Evolutionary conservation across 2,888 invertebrate genomes (phyloP).

Genomic region (Luperina nickerlii): DNA sequence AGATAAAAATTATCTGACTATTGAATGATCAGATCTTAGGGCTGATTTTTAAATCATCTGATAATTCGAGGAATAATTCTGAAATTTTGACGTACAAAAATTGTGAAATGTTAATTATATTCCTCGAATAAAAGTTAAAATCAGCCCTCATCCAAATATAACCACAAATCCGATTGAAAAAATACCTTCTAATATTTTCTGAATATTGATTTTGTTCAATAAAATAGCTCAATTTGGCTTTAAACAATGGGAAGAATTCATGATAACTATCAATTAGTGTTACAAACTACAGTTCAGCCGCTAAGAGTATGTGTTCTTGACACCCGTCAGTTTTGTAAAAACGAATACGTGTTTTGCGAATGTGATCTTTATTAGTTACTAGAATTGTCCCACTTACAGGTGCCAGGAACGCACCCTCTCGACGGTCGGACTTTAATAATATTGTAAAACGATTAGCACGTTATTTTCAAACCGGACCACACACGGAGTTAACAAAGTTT

Average conservation of each 20-base stretch:
- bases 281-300: neutral
- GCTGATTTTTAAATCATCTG: too few species aligned
- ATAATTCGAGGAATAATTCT: too few species aligned
- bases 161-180: neutral
- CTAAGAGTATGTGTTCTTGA: neutral
- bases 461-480: neutral
- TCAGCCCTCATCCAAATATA: neutral
- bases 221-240: neutral
- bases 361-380: neutral
- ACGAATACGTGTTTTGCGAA: neutral
- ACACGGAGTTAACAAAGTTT: neutral
- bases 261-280: neutral
- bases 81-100: too few species aligned
- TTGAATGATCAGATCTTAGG: too few species aligned
- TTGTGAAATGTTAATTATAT: too few species aligned
- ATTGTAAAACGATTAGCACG: neutral
- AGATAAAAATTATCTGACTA: too few species aligned
- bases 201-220: too few species aligned
- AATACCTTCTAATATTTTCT: neutral
- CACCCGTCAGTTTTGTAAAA: neutral
- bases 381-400: neutral
- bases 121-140: too few species aligned
- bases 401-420: neutral
- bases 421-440: neutral
- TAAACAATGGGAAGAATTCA: neutral